phyloP scores from a whole-genome alignment of 92 coral and sea anemone species.

The Zoanthus gigantus region DNA sequence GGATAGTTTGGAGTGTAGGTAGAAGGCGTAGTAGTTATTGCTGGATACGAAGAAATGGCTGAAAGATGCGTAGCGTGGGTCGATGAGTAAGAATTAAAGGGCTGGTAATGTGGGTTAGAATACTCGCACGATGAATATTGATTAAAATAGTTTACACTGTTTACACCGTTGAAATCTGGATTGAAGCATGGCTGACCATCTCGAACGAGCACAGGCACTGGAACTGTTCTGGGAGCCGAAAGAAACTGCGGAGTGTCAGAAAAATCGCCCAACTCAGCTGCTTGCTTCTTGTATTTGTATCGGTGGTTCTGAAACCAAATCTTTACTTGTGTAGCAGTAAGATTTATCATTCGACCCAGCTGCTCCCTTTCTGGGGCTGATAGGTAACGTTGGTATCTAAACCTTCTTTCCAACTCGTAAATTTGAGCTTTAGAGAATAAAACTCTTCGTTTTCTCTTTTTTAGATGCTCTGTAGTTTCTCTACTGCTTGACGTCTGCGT shows the following conservation, averaged over 20 bases:
- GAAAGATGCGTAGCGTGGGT: slow-evolving; percentile 45
- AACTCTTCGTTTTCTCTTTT: slow-evolving; percentile 95
- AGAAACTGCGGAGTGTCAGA: slow-evolving; percentile 82
- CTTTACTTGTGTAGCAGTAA: slow-evolving; percentile 98
- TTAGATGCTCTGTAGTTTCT: slow-evolving; percentile 74
- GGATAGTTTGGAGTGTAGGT: slow-evolving; percentile 34
- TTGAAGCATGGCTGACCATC: slow-evolving; percentile 91
- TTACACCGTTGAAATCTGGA: slow-evolving; percentile 47
- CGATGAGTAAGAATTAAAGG: slow-evolving; percentile 31
- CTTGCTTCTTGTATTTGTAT: slow-evolving; percentile 96
- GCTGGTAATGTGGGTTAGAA: slow-evolving; percentile 30
- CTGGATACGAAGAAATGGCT: slow-evolving; percentile 37
- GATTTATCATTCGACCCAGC: slow-evolving; percentile 95
- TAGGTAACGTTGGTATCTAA: slow-evolving; percentile 96
- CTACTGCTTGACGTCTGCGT: slow-evolving; percentile 63
- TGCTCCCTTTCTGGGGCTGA: slow-evolving; percentile 99
- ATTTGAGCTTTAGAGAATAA: slow-evolving; percentile 98
- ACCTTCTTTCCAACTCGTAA: slow-evolving; percentile 96
- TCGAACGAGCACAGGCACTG: slow-evolving; percentile 93
- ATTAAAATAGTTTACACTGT: slow-evolving; percentile 42
- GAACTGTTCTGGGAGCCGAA: slow-evolving; percentile 86
- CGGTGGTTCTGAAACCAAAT: slow-evolving; percentile 99
- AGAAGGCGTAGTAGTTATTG: slow-evolving; percentile 28
- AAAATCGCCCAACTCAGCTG: slow-evolving; percentile 94
- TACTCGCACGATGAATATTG: slow-evolving; percentile 41